These are phyloP conservation scores for Falco concolor DNA, from an alignment of 2,797 vertebrate species.

Conservation along the genomic window DNA sequence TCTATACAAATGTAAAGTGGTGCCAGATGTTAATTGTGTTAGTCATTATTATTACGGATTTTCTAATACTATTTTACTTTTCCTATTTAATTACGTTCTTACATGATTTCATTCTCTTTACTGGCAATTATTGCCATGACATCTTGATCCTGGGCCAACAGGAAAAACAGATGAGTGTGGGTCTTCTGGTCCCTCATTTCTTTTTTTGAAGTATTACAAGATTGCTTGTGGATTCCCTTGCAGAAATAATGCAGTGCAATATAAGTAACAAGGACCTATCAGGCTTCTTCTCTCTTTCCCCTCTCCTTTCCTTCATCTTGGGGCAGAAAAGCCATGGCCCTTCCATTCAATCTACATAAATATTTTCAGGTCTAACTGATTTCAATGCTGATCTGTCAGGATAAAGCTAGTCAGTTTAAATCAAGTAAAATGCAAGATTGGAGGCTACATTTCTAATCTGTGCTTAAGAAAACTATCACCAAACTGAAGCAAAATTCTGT, in stretches of 20 bases:
- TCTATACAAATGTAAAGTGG: not conserved
- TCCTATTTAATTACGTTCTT: slow-evolving; percentile 14
- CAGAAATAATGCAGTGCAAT: not conserved
- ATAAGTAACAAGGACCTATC: not conserved
- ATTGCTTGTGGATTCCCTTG: not conserved
- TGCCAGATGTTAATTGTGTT: slow-evolving; percentile 35
- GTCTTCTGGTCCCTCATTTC: not conserved
- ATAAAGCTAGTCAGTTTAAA: not conserved
- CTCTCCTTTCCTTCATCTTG: not conserved
- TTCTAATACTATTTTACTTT: slow-evolving; percentile 23
- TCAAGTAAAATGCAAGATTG: not conserved
- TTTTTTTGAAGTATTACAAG: not conserved
- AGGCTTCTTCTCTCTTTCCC: not conserved
- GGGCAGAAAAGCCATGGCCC: not conserved
- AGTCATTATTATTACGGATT: not conserved
- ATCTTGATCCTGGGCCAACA: not conserved
- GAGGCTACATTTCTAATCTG: not conserved
- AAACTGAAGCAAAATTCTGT: not conserved
- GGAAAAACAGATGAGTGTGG: not conserved
- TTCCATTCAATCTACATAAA: not conserved
- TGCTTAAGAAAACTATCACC: not conserved
- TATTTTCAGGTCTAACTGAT: not conserved
- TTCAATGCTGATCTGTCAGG: not conserved
- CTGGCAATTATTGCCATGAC: not conserved
- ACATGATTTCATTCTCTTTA: not conserved